Percentiles rank a stretch among this genome's conserved stretches.
phyloP scores from a whole-genome alignment of 1,140 invertebrate species.

The Maconellicoccus hirsutus region DNA sequence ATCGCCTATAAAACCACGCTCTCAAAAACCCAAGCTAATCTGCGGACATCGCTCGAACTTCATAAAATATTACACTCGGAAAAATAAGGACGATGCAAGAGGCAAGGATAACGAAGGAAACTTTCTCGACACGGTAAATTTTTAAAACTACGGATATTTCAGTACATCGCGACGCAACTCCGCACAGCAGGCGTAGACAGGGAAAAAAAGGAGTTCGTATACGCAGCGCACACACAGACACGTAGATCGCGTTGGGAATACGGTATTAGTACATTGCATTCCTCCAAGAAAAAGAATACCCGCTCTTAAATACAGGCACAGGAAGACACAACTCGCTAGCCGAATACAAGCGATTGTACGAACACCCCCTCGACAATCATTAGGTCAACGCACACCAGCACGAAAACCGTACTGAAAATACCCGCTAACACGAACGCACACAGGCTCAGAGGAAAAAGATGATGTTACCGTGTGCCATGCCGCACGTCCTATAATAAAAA shows the following conservation, averaged over 20 bases:
- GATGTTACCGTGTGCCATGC: slow-evolving; percentile 2
- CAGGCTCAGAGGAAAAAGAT: background rate
- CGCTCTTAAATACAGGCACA: slow-evolving; percentile 5
- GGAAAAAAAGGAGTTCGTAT: no score
- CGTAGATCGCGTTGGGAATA: background rate
- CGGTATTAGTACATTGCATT: background rate
- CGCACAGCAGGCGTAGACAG: no score
- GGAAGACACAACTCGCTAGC: slow-evolving; percentile 16
- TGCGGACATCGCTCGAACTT: no score
- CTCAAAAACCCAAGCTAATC: no score
- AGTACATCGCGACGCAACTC: no score
- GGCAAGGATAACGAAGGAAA: no score
- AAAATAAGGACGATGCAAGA: no score
- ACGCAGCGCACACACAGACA: no score
- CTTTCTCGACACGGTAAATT: no score
- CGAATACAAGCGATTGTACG: background rate
- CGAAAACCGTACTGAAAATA: background rate
- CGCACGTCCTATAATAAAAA: background rate
- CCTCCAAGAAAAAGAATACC: background rate
- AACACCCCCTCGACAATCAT: slow-evolving; percentile 13
- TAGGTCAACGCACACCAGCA: slow-evolving; percentile 13
- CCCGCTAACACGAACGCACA: background rate
- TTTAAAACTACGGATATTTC: no score
- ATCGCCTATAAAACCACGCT: no score
- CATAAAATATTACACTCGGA: no score